Percentiles rank a stretch among this genome's conserved stretches.
These are phyloP conservation scores for Monoplex corrugatus DNA, from an alignment of 2,888 invertebrate species.

Conservation along the genomic window DNA sequence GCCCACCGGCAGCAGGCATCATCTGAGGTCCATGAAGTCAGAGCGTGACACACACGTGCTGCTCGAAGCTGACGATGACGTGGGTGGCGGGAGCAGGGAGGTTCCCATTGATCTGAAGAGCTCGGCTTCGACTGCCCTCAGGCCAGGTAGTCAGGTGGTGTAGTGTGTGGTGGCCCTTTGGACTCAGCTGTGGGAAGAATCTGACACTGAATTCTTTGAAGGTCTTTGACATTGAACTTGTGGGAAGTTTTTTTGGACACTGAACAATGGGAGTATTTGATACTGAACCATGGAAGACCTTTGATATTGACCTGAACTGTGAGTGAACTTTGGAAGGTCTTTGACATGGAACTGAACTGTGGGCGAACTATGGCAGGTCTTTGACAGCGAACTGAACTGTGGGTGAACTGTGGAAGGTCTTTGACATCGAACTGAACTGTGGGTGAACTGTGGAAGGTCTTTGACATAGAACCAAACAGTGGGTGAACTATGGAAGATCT, in stretches of 20 bases:
- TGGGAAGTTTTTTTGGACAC: no score
- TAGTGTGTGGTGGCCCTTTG: not conserved
- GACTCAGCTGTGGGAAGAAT: not conserved
- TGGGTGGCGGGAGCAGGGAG: not conserved
- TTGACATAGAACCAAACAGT: no score
- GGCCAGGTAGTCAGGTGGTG: not conserved
- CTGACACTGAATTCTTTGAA: not conserved
- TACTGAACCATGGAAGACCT: not conserved
- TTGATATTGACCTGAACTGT: not conserved
- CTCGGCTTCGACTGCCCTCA: not conserved
- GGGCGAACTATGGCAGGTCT: no score
- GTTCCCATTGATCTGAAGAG: not conserved
- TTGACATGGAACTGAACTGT: no score
- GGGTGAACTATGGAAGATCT: no score
- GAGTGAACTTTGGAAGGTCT: no score
- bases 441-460: no score
- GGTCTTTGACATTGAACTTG: not conserved
- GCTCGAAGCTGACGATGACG: not conserved
- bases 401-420: no score
- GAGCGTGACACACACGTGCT: conserved; percentile 29
- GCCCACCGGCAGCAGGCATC: conserved; percentile 7
- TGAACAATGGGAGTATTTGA: no score
- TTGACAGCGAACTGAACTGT: no score
- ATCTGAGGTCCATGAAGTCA: conserved; percentile 33
- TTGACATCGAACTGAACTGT: no score